These are phyloP conservation scores for Anarhynchus alexandrinus DNA, from an alignment of 2,113 vertebrate genomes.

Conservation along the genomic window DNA sequence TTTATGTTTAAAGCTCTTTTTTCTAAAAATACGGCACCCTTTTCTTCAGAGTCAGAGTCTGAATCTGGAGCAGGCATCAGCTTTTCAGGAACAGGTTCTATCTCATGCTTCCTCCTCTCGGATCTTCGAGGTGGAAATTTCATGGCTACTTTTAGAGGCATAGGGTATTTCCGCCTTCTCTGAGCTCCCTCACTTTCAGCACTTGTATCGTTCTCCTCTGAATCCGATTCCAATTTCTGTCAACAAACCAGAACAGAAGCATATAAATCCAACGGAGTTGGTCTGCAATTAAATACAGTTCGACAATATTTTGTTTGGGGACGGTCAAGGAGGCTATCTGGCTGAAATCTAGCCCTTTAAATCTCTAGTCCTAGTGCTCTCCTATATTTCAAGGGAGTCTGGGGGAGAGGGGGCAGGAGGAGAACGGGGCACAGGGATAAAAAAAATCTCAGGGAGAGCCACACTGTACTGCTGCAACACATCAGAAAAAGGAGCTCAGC, in stretches of 20 bases:
- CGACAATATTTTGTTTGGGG: not conserved
- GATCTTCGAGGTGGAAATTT: constrained; percentile 80
- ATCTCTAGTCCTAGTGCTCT: not conserved
- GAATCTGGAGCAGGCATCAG: constrained; percentile 30
- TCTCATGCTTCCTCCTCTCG: constrained; percentile 42
- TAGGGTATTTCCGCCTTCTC: constrained; percentile 32
- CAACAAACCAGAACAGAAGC: not conserved
- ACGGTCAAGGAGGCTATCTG: not conserved
- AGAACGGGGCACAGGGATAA: fast-evolving
- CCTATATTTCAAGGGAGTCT: not conserved
- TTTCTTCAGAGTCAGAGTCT: constrained; percentile 74
- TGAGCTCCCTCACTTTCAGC: constrained; percentile 36
- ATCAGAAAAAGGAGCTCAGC: not conserved
- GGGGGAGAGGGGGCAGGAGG: not conserved
- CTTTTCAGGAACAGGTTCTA: constrained; percentile 42
- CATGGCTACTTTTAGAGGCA: constrained; percentile 84
- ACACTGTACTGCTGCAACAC: not conserved
- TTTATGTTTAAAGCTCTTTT: constrained; percentile 97
- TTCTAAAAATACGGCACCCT: constrained; percentile 80
- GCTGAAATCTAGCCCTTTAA: not conserved
- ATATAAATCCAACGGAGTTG: not conserved
- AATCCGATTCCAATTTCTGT: constrained; percentile 61
- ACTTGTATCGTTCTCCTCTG: not conserved
- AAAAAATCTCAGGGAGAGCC: not conserved
- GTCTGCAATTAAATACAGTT: not conserved